Conservation (phyloP, 2,888 invertebrate genomes). For the Drosophila falleni region DNA sequence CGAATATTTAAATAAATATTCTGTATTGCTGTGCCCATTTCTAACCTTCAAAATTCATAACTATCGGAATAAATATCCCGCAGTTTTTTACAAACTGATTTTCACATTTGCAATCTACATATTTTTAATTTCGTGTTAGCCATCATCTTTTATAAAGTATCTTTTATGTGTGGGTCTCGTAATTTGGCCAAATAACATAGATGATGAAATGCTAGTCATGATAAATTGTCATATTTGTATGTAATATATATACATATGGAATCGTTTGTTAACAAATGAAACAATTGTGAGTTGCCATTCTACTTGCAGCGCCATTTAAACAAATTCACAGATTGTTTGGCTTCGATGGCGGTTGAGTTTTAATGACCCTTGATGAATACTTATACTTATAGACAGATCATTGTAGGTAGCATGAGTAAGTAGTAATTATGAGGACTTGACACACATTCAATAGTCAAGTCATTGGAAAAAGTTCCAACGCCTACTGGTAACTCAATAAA, state of each 20-base stretch:
- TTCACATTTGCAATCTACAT: not conserved
- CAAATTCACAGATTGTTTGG: constrained; percentile 13
- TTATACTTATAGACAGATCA: not conserved
- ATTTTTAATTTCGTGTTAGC: not conserved
- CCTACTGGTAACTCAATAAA: not conserved
- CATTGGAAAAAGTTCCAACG: constrained; percentile 14
- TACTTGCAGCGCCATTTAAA: not conserved
- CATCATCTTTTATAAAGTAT: not conserved
- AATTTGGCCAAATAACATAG: constrained; percentile 10
- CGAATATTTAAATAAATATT: not conserved
- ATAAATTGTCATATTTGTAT: not conserved
- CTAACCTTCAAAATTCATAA: not conserved
- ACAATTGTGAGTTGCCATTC: not conserved
- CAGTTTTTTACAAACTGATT: not conserved
- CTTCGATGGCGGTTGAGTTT: constrained; percentile 22
- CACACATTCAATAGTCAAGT: constrained; percentile 28
- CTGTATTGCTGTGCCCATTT: not conserved
- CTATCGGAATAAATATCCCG: not conserved
- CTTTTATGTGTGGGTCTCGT: constrained; percentile 3
- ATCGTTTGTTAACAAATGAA: constrained; percentile 2
- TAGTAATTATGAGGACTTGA: constrained; percentile 24
- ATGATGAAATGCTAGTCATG: not conserved
- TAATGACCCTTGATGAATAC: constrained; percentile 34
- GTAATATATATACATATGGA: not conserved
- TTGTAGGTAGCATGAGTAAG: constrained; percentile 17